Evolutionary conservation across 2,797 vertebrate genomes (phyloP), one percentile per base, ranked within the genome.

Genomic region (Acipenser transmontanus): DNA sequence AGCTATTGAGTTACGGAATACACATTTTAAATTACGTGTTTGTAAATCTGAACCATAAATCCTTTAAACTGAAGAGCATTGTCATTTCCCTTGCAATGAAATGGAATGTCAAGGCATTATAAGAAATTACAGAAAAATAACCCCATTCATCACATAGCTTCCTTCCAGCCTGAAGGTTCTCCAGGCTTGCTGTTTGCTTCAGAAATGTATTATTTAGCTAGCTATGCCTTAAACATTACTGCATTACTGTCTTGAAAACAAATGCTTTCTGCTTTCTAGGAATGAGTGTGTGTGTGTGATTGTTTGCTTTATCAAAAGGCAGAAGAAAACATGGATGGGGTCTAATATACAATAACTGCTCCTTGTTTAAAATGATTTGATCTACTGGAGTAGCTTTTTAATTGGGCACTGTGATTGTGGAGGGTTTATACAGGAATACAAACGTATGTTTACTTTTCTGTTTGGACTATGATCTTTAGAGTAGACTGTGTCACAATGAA

Each of bases 181-280:
- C 68, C 57, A 50, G 62, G 66, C 63, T 65, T 68, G 71, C 74
- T 77, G 74, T 77, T 78, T 76, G 71, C 67, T 62, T 71, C 69
- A 74, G 63, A 70, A 67, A 70, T 79, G 70, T 71, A 79, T 77
- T 74, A 76, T 80, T 75, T 74, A 75, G 70, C 47, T 63, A 47
- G 70, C 47, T 63, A 47, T 51, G 70, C 65, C 71, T 68, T 76
- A 70, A 76, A 72, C 69, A 74, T 59, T 51, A 59, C 52, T 57
- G 47, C 54, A 14, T 54, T 49, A 34, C 63, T 65, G 62, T 73
- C 70, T 70, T 65, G 63, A 65, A 52, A 59, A 13, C 47, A 50
- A 64, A 20, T 47, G 56, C 51, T 11, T 66, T 49, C 20, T 62
- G 64, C 64, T 57, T 54, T 72, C 61, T 63, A 61, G 17, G 51